A percentile compares a stretch with the other conserved stretches of the same genome.
These are phyloP conservation scores for Xestia ashworthii DNA, from an alignment of 2,888 invertebrate genomes.

Conservation along the genomic window DNA sequence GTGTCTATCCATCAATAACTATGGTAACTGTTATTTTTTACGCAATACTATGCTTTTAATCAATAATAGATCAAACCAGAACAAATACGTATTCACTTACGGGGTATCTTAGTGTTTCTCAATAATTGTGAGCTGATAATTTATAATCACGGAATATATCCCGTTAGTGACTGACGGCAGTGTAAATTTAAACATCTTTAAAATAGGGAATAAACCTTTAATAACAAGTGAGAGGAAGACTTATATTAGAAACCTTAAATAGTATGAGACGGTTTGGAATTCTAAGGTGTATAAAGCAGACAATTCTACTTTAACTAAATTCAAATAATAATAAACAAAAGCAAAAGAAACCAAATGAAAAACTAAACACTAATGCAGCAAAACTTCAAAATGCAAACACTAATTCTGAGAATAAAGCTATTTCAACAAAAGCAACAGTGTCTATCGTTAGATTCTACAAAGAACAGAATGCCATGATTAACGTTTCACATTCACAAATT, in stretches of 20 bases:
- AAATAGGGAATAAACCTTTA: neutral
- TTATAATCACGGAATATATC: too few species aligned
- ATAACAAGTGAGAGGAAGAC: neutral
- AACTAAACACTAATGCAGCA: neutral
- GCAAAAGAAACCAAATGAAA: too few species aligned
- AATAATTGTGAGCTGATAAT: too few species aligned
- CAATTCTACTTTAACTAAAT: neutral
- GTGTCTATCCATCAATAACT: conserved; percentile 10
- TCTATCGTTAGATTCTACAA: neutral
- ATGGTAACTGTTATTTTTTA: conserved; percentile 33
- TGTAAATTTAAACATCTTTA: too few species aligned
- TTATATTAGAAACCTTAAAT: neutral
- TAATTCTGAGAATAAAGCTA: neutral
- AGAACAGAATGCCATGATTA: conserved; percentile 6
- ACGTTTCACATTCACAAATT: conserved; percentile 31
- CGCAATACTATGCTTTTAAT: neutral
- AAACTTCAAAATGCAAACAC: neutral
- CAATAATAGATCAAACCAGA: conserved; percentile 8
- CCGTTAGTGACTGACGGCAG: too few species aligned
- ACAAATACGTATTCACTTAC: neutral
- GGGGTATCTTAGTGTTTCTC: too few species aligned
- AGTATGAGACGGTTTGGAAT: neutral
- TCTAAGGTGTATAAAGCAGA: neutral
- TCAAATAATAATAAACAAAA: neutral
- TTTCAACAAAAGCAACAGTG: neutral